phyloP scores from a whole-genome alignment of 2,113 vertebrate genomes.

The Xenopus laevis region DNA sequence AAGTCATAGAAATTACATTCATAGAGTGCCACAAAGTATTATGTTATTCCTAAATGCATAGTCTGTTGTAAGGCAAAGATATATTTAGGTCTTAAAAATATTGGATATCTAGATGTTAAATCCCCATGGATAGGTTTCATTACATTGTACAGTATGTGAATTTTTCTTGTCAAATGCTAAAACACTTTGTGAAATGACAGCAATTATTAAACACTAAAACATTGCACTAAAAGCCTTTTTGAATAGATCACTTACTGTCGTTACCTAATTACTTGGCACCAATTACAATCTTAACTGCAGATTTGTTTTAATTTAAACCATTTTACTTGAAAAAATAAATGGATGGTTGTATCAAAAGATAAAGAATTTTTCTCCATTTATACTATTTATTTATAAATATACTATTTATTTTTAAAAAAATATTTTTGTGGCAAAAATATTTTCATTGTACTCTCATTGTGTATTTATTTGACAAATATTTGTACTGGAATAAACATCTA shows the following conservation, averaged over 20 bases:
- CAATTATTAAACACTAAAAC: constrained; percentile 50
- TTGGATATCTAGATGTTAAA: constrained; percentile 31
- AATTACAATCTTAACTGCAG: constrained; percentile 55
- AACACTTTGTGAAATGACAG: constrained; percentile 47
- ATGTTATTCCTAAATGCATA: background rate
- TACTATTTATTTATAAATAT: background rate
- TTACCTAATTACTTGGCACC: constrained; percentile 59
- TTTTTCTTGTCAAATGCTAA: constrained; percentile 26
- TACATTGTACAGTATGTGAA: constrained; percentile 19
- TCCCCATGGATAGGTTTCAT: background rate
- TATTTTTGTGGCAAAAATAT: no score
- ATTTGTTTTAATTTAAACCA: constrained; percentile 45
- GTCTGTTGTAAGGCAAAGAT: background rate
- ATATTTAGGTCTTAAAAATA: background rate
- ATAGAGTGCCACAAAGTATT: background rate
- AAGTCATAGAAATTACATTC: background rate
- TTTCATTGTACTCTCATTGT: no score
- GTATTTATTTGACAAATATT: no score
- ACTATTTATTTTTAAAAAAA: no score
- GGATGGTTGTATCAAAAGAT: constrained; percentile 11
- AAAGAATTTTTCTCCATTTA: background rate
- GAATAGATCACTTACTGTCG: constrained; percentile 56
- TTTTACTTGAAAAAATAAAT: constrained; percentile 43
- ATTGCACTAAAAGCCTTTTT: constrained; percentile 49
- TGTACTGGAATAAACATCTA: no score